Conservation (phyloP, 64 coral and sea anemone species). For the Orbicella faveolata region DNA sequence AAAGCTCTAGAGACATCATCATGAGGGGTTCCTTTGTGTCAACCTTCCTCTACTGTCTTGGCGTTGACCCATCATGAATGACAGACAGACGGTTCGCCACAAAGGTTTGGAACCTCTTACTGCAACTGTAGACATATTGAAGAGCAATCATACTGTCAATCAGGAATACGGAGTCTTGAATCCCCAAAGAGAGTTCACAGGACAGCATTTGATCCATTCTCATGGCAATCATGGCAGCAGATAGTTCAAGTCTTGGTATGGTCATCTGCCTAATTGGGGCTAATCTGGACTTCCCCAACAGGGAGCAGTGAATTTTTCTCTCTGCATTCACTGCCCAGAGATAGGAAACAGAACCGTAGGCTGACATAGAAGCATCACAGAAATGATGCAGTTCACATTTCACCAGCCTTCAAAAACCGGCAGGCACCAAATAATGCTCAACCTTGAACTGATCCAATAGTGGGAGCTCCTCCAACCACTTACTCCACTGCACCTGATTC, state of each 20-base stretch:
- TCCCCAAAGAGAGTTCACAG: background rate
- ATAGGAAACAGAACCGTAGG: constrained; percentile 16
- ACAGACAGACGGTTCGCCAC: too few species aligned
- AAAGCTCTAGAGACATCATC: constrained; percentile 33
- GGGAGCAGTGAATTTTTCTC: background rate
- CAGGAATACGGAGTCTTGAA: constrained; percentile 12
- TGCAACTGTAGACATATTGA: constrained; percentile 19
- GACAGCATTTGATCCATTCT: too few species aligned
- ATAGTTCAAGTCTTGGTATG: too few species aligned
- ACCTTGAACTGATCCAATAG: constrained; percentile 11
- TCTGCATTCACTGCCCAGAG: constrained; percentile 4
- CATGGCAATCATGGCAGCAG: too few species aligned
- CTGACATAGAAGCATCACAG: constrained; percentile 7
- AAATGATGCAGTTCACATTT: constrained; percentile 6
- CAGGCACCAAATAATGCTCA: background rate
- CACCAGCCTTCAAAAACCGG: background rate
- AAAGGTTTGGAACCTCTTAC: background rate
- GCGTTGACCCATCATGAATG: too few species aligned
- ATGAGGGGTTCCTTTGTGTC: background rate
- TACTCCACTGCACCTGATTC: background rate
- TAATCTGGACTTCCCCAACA: background rate
- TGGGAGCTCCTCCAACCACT: constrained; percentile 13
- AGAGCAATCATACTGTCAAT: constrained; percentile 27
- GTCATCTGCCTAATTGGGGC: too few species aligned
- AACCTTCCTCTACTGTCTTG: background rate